Percentiles rank a stretch among this genome's conserved stretches.
phyloP scores from a whole-genome alignment of 2,797 vertebrate genomes.

The Rousettus madagascariensis region DNA sequence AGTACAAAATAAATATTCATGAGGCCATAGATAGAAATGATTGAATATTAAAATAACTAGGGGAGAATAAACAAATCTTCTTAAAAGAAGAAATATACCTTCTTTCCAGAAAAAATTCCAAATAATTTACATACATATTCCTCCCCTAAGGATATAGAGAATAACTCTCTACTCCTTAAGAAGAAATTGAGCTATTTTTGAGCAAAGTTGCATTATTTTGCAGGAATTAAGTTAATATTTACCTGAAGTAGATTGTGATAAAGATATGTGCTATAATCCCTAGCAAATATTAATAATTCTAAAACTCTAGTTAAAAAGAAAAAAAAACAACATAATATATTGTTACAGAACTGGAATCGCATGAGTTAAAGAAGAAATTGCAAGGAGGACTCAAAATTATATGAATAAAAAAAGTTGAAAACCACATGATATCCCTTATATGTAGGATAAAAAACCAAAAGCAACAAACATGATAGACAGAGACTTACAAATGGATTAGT shows the following conservation, averaged over 20 bases:
- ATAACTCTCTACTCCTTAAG: background rate
- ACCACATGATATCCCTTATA: too few species aligned
- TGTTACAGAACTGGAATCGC: background rate
- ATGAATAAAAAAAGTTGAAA: background rate
- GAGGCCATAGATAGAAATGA: background rate
- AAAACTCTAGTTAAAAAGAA: background rate
- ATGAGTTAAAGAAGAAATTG: background rate
- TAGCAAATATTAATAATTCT: background rate
- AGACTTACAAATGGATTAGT: too few species aligned
- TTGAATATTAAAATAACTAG: background rate
- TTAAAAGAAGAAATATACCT: background rate
- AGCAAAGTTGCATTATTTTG: background rate
- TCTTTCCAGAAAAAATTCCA: background rate
- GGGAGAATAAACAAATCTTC: background rate
- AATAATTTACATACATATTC: background rate
- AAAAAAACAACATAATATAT: background rate
- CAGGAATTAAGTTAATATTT: background rate
- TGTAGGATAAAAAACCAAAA: too few species aligned
- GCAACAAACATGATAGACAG: too few species aligned
- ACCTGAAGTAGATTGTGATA: background rate
- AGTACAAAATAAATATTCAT: background rate
- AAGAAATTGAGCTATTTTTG: background rate
- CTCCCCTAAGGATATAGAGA: background rate
- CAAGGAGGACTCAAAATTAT: background rate
- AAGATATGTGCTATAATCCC: background rate